Evolutionary conservation across 2,113 vertebrate genomes (phyloP).

Genomic region (Chlorodrepanis virens): DNA sequence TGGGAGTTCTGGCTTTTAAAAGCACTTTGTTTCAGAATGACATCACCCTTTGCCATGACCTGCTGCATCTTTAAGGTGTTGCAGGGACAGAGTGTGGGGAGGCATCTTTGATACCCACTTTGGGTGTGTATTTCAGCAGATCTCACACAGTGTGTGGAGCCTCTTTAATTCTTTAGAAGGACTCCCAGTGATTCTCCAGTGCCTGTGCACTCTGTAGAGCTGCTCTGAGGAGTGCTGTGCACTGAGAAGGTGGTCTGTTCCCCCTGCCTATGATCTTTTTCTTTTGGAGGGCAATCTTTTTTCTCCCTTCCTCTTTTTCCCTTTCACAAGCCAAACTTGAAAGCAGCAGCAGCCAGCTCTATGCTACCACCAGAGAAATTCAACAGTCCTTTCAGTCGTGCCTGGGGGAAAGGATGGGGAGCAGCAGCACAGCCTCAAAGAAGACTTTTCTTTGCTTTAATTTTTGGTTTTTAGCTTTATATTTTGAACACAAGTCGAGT

Average conservation of each 20-base stretch:
- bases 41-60: neutral
- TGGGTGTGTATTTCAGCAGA: neutral
- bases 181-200: neutral
- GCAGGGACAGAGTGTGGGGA: neutral
- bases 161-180: slow-evolving; percentile 10
- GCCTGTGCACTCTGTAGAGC: neutral
- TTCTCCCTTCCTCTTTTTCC: slow-evolving; percentile 15
- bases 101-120: neutral
- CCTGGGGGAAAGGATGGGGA: slow-evolving; percentile 46
- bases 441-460: slow-evolving; percentile 80
- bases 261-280: slow-evolving; percentile 48
- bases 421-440: slow-evolving; percentile 67
- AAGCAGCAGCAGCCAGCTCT: slow-evolving; percentile 41
- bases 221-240: neutral
- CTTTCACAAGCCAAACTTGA: slow-evolving; percentile 66
- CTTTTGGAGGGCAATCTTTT: slow-evolving; percentile 61
- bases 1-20: neutral
- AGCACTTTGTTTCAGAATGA: neutral
- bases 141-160: neutral
- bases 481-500: slow-evolving; percentile 82
- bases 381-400: slow-evolving; percentile 66
- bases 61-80: neutral
- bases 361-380: slow-evolving; percentile 52
- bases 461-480: slow-evolving; percentile 73
- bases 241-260: neutral